Conservation (phyloP, 2,888 invertebrate species). For the Temnothorax ravouxi region DNA sequence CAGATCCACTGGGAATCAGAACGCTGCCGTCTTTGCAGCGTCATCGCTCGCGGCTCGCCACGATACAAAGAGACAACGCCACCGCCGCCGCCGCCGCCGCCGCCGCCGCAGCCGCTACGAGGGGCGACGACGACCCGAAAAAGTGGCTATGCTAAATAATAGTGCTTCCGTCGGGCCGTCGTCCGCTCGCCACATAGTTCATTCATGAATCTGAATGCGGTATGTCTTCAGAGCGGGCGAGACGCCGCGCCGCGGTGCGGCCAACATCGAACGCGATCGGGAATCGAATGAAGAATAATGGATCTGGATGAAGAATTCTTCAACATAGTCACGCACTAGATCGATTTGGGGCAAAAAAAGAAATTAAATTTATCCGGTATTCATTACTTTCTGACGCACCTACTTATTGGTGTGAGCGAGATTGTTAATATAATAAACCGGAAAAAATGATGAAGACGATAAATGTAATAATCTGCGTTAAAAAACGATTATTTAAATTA, state of each 20-base stretch:
- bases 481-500: conserved; percentile 11
- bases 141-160: conserved; percentile 86
- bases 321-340: conserved; percentile 19
- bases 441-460: not conserved
- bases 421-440: not conserved
- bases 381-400: not conserved
- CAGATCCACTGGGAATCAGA: conserved; percentile 69
- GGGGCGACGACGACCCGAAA: conserved; percentile 81
- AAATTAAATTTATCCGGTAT: conserved; percentile 27
- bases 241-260: conserved; percentile 55
- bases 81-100: conserved; percentile 80
- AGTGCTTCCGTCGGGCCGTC: conserved; percentile 80
- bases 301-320: conserved; percentile 4
- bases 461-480: not conserved
- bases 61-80: conserved; percentile 84
- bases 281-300: conserved; percentile 33
- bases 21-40: conserved; percentile 79
- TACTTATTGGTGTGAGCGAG: not conserved
- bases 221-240: conserved; percentile 74
- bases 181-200: conserved; percentile 80
- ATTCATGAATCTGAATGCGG: conserved; percentile 82
- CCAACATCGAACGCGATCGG: conserved; percentile 41
- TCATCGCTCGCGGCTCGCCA: conserved; percentile 82
- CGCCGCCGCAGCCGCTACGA: conserved; percentile 74
- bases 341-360: not conserved